Percentiles rank a stretch among this genome's conserved stretches.
Evolutionary conservation across 2,888 invertebrate genomes (phyloP).

Genomic region (Anodontia alba): DNA sequence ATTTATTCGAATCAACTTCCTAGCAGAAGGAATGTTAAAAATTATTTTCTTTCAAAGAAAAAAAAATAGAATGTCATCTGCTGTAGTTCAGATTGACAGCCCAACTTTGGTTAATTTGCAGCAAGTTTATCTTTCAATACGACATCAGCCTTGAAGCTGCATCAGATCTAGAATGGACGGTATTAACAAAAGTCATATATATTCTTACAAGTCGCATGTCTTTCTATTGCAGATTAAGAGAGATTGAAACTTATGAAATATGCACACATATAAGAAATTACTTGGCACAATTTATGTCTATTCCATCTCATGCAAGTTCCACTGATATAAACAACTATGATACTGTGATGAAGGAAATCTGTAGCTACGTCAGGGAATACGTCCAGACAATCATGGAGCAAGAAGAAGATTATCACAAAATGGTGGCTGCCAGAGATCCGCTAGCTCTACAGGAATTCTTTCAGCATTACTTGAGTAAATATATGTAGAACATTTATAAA

Average conservation of each 20-base stretch:
- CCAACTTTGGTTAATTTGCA: too few species aligned
- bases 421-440: background rate
- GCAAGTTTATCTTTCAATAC: too few species aligned
- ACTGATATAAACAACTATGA: background rate
- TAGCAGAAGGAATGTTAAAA: too few species aligned
- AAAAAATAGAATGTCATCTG: too few species aligned
- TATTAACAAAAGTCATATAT: too few species aligned
- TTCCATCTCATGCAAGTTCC: background rate
- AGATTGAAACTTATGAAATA: background rate
- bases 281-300: background rate
- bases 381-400: background rate
- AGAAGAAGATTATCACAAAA: background rate
- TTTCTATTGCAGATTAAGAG: background rate
- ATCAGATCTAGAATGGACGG: too few species aligned
- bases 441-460: constrained; percentile 1
- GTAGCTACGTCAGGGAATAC: background rate
- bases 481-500: too few species aligned
- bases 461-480: constrained; percentile 2
- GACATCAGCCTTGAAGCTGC: too few species aligned
- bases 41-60: too few species aligned
- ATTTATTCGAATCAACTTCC: too few species aligned
- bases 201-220: too few species aligned
- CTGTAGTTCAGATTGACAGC: too few species aligned
- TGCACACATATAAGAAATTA: background rate
- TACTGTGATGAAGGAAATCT: background rate